Evolutionary conservation across 2,797 vertebrate species (phyloP).

Genomic region (Pangasius macronema): DNA sequence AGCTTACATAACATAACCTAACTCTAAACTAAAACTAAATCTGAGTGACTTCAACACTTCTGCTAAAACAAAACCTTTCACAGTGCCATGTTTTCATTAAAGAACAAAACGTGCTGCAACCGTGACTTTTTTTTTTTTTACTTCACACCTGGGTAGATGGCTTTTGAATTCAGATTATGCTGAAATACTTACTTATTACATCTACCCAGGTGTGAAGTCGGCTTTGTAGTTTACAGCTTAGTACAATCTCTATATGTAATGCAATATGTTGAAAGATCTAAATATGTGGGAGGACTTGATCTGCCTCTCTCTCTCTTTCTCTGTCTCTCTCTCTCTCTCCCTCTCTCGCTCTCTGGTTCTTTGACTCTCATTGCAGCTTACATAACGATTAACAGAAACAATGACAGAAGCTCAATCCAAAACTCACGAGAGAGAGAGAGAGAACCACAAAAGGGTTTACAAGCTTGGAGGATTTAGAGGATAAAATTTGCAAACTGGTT

Average conservation of each 20-base stretch:
- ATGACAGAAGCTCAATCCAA: constrained; percentile 15
- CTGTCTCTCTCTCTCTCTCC: constrained; percentile 1
- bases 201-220: neutral
- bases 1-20: neutral
- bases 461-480: constrained; percentile 30
- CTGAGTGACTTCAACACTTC: neutral
- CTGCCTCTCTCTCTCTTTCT: constrained; percentile 8
- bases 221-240: constrained; percentile 1
- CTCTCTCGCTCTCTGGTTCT: constrained; percentile 11
- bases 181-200: too few relatives aligned
- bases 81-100: neutral
- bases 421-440: neutral
- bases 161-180: too few relatives aligned
- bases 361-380: constrained; percentile 32
- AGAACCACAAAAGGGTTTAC: constrained; percentile 14
- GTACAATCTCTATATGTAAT: neutral
- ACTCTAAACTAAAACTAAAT: neutral
- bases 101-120: neutral
- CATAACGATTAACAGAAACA: constrained; percentile 24
- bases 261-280: neutral
- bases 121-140: neutral
- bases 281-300: neutral
- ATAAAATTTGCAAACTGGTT: constrained; percentile 38
- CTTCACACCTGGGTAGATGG: too few relatives aligned
- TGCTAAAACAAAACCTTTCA: neutral